A percentile compares a stretch with the other conserved stretches of the same genome.
These are phyloP conservation scores for Clavelina lepadiformis DNA, from an alignment of 23 tunicate genomes.

Conservation along the genomic window DNA sequence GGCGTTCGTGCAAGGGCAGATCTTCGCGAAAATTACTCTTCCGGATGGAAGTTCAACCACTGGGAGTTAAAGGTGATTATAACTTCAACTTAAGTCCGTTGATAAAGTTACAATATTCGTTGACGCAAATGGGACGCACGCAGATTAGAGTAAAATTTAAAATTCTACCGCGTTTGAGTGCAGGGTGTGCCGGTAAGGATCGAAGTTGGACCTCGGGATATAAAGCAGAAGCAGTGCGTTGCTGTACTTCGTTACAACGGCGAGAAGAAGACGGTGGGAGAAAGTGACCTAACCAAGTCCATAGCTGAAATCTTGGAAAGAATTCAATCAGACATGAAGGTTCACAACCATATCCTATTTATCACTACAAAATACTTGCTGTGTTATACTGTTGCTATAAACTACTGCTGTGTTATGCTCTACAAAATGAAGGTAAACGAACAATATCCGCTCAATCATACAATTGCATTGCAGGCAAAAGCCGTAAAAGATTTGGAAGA, in stretches of 20 bases:
- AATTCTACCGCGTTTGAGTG: not conserved
- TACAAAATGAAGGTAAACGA: not conserved
- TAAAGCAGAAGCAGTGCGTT: constrained; percentile 56
- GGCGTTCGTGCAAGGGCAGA: constrained; percentile 67
- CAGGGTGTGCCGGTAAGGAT: constrained; percentile 96
- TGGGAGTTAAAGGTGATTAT: constrained; percentile 89
- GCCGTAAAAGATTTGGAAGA: constrained; percentile 45
- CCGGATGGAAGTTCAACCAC: constrained; percentile 98
- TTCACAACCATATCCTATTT: not conserved
- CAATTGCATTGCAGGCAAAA: constrained; percentile 36
- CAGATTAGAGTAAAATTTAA: no score
- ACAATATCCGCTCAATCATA: not conserved
- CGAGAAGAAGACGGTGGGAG: constrained; percentile 50
- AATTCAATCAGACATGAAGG: constrained; percentile 65
- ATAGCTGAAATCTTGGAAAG: constrained; percentile 26
- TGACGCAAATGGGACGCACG: no score
- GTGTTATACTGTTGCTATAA: no score
- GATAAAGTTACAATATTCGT: no score
- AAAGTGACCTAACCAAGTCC: constrained; percentile 17
- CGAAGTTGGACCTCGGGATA: constrained; percentile 94
- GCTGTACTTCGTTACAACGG: constrained; percentile 67
- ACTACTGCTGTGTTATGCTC: not conserved
- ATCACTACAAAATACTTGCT: no score
- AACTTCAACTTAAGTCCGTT: no score
- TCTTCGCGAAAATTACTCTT: constrained; percentile 68